These are phyloP conservation scores for Leptonema lineaticorne DNA, from an alignment of 1,140 invertebrate genomes.

Conservation along the genomic window DNA sequence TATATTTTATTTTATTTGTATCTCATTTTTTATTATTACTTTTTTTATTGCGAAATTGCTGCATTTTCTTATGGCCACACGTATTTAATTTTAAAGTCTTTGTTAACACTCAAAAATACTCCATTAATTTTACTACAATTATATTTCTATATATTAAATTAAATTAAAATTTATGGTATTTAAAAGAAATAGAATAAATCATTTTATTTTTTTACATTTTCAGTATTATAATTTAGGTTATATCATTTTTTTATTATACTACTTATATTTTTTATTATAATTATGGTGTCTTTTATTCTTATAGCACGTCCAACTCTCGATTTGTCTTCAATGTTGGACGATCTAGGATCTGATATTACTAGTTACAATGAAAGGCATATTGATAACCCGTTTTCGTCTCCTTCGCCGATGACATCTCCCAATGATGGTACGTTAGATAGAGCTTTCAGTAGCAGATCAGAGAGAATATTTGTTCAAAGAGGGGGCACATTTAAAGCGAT, in stretches of 20 bases:
- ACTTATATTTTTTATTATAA: no score
- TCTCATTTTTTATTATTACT: not conserved
- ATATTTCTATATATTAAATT: no score
- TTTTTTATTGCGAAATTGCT: no score
- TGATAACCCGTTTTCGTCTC: conserved; percentile 57
- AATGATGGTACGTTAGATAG: conserved; percentile 51
- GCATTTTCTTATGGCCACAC: no score
- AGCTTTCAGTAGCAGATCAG: conserved; percentile 48
- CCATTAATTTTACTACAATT: no score
- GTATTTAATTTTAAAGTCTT: no score
- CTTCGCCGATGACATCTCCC: conserved; percentile 54
- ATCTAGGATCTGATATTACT: conserved; percentile 48
- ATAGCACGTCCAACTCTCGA: conserved; percentile 50
- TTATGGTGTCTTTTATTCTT: not conserved
- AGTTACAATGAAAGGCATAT: conserved; percentile 55
- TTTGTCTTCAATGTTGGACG: conserved; percentile 52
- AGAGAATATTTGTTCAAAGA: conserved; percentile 56
- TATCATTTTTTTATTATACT: no score
- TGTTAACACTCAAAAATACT: no score
- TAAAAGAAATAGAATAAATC: no score
- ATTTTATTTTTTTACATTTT: no score
- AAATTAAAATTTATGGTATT: no score
- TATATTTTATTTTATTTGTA: conserved; percentile 2
- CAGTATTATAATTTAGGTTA: no score
- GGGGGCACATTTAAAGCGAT: conserved; percentile 54